Conservation (phyloP, 1,140 invertebrate genomes). For the Pseudomyrmex dendroicus region DNA sequence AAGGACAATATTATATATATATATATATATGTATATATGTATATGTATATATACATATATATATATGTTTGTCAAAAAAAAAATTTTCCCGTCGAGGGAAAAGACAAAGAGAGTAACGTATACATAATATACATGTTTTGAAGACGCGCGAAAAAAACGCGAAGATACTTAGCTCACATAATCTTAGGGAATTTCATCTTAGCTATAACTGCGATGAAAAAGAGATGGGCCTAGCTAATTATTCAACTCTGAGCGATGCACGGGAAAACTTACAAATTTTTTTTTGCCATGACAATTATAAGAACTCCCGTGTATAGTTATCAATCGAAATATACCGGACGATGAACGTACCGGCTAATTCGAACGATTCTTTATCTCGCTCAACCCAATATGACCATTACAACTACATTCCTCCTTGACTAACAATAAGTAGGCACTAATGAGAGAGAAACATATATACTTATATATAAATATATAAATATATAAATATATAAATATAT, state of each 20-base stretch:
- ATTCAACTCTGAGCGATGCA: constrained; percentile 41
- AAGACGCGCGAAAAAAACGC: constrained; percentile 7
- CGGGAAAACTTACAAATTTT: constrained; percentile 9
- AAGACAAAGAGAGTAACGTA: too few relatives aligned
- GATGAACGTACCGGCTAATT: constrained; percentile 79
- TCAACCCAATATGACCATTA: constrained; percentile 78
- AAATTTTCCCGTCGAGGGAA: background rate
- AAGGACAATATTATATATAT: constrained; percentile 45
- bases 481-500: constrained; percentile 49
- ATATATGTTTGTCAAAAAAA: too few relatives aligned
- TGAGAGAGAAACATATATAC: constrained; percentile 77
- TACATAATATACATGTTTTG: too few relatives aligned
- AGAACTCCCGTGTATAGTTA: constrained; percentile 24
- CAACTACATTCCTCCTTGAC: constrained; percentile 82
- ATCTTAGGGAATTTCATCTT: constrained; percentile 19
- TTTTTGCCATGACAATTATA: constrained; percentile 14
- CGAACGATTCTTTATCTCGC: constrained; percentile 80
- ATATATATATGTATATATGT: constrained; percentile 53
- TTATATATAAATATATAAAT: constrained; percentile 57
- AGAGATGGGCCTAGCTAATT: constrained; percentile 43
- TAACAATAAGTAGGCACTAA: constrained; percentile 83
- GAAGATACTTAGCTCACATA: constrained; percentile 24
- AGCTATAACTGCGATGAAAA: constrained; percentile 41
- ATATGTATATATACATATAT: constrained; percentile 19
- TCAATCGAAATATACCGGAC: constrained; percentile 67